Evolutionary conservation across 2,888 invertebrate species (phyloP).

Genomic region (Boloria selene): DNA sequence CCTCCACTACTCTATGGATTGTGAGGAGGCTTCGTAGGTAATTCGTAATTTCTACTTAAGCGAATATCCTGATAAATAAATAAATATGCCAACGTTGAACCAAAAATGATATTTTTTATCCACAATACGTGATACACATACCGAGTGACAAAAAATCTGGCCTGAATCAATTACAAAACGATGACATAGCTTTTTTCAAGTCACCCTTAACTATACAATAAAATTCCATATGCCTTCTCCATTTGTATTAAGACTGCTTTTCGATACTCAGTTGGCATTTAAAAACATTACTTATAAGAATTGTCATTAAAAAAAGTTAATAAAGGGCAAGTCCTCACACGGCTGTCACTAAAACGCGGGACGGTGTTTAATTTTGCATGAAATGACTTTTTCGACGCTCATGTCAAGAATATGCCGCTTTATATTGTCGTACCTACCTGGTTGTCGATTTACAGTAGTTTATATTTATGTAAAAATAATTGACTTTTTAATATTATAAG

Average conservation of each 20-base stretch:
- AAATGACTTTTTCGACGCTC: conserved; percentile 61
- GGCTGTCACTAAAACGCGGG: conserved; percentile 39
- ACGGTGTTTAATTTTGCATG: conserved; percentile 70
- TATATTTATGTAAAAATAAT: not conserved
- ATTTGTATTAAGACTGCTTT: conserved; percentile 7
- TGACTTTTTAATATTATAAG: not conserved
- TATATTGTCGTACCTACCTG: conserved; percentile 9
- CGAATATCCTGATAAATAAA: too few relatives aligned
- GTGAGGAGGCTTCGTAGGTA: too few relatives aligned
- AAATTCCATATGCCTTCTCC: not conserved
- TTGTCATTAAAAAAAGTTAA: conserved; percentile 33
- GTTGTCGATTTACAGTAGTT: not conserved
- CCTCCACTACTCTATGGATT: too few relatives aligned
- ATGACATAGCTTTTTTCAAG: conserved; percentile 37
- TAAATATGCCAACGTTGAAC: not conserved
- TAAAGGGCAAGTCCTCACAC: conserved; percentile 28
- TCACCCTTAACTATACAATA: conserved; percentile 2
- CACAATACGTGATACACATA: conserved; percentile 31
- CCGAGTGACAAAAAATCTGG: conserved; percentile 32
- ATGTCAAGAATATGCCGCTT: conserved; percentile 34
- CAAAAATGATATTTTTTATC: conserved; percentile 12
- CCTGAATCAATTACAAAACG: conserved; percentile 35
- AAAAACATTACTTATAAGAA: conserved; percentile 1
- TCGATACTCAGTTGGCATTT: not conserved
- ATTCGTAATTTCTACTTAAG: too few relatives aligned